Evolutionary conservation across 2,888 invertebrate genomes (phyloP).

Genomic region (Drosophila mimetica): DNA sequence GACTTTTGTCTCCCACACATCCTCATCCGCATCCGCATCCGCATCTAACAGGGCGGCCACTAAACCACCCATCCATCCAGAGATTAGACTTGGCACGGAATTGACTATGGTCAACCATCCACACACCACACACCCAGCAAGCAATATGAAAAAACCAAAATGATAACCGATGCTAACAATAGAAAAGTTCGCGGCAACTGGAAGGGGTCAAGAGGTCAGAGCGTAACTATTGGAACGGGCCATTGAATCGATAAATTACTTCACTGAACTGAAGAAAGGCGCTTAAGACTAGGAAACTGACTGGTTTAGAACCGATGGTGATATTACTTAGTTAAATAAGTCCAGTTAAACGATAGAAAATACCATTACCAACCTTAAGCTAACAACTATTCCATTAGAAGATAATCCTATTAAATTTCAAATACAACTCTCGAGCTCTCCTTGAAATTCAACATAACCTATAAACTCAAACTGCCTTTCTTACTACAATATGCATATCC

Average conservation of each 20-base stretch:
- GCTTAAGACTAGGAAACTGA: not conserved
- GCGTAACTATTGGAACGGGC: slow-evolving; percentile 1
- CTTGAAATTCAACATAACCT: too few species aligned
- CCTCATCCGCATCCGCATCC: not conserved
- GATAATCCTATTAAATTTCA: too few species aligned
- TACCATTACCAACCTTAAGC: too few species aligned
- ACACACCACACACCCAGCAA: not conserved
- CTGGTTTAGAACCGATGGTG: not conserved
- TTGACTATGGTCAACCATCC: slow-evolving; percentile 1
- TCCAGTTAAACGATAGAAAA: too few species aligned
- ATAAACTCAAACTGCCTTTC: too few species aligned
- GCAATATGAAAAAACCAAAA: slow-evolving; percentile 17
- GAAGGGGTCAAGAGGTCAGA: not conserved
- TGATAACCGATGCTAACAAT: slow-evolving; percentile 22
- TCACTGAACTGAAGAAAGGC: not conserved
- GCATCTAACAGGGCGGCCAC: not conserved
- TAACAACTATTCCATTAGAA: not conserved
- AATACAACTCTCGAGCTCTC: too few species aligned
- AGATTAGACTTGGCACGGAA: slow-evolving; percentile 59
- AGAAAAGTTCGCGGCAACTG: slow-evolving; percentile 21
- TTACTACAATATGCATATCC: too few species aligned
- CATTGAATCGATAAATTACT: slow-evolving; percentile 14
- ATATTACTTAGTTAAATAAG: too few species aligned
- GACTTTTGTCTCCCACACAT: slow-evolving; percentile 30
- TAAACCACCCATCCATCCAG: slow-evolving; percentile 50